Conservation (phyloP, 2,888 invertebrate genomes). For the Zaprionus lineosus region DNA sequence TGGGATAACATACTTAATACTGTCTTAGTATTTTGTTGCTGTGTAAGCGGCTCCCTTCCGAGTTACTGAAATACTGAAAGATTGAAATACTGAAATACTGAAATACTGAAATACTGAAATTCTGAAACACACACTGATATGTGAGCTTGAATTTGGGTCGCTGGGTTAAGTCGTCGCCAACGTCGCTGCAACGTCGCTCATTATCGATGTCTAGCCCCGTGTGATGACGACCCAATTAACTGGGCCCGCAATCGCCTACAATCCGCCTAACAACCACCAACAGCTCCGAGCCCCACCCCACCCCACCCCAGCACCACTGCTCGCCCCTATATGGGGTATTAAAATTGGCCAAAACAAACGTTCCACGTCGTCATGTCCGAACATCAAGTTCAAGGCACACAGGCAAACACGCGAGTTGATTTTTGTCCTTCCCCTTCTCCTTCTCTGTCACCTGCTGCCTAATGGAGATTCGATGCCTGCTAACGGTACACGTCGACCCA, state of each 20-base stretch:
- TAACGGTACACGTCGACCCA: conserved; percentile 4
- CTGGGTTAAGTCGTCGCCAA: conserved; percentile 31
- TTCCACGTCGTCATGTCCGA: conserved; percentile 2
- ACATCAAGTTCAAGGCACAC: conserved; percentile 59
- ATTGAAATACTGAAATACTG: no score
- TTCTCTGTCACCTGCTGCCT: no score
- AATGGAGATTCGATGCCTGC: conserved; percentile 22
- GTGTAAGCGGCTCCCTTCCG: no score
- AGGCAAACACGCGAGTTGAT: conserved; percentile 23
- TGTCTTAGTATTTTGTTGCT: no score
- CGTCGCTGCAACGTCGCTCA: conserved; percentile 17
- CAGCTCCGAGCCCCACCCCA: not conserved
- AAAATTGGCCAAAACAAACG: conserved; percentile 29
- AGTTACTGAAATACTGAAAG: no score
- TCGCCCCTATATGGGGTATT: not conserved
- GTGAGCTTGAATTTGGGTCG: conserved; percentile 36
- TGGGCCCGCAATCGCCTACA: conserved; percentile 18
- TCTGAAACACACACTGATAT: no score
- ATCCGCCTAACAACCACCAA: conserved; percentile 26
- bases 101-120: no score
- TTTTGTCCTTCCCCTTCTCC: no score
- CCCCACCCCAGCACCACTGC: conserved; percentile 9
- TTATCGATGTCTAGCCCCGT: conserved; percentile 37
- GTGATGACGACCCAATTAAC: conserved; percentile 38
- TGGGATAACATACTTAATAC: no score